These are phyloP conservation scores for Poeciliopsis paucimaculata DNA, from an alignment of 2,797 vertebrate genomes.

Conservation along the genomic window DNA sequence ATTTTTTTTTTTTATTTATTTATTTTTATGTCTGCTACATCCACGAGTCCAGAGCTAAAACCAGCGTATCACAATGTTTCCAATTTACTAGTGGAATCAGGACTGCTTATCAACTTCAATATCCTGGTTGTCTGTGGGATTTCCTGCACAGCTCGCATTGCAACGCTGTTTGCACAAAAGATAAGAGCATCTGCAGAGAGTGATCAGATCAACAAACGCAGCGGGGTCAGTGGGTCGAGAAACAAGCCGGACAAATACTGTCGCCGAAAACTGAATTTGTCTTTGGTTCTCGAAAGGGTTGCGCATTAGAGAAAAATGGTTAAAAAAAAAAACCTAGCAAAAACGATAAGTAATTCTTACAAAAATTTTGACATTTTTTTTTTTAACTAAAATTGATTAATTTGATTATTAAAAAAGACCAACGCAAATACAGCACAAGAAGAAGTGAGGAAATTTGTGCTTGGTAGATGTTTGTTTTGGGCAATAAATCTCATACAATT, in stretches of 20 bases:
- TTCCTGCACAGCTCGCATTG: constrained; percentile 4
- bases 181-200: constrained; percentile 15
- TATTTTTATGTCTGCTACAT: not conserved
- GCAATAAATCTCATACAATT: not conserved
- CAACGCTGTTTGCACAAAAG: constrained; percentile 13
- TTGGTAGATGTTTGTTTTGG: not conserved
- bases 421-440: not conserved
- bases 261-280: not conserved
- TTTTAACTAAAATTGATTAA: not conserved
- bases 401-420: not conserved
- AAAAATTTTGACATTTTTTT: not conserved
- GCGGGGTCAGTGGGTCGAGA: not conserved
- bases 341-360: not conserved
- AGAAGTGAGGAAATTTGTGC: not conserved
- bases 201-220: not conserved
- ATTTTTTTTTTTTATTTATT: not conserved
- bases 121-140: constrained; percentile 5
- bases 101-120: constrained; percentile 10
- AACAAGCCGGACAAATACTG: not conserved
- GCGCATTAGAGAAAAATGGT: not conserved
- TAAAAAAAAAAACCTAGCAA: not conserved
- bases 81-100: not conserved
- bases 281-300: not conserved
- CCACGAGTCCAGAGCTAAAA: not conserved
- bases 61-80: not conserved